These are phyloP conservation scores for Cantharis rustica DNA, from an alignment of 2,888 invertebrate genomes.

Conservation along the genomic window DNA sequence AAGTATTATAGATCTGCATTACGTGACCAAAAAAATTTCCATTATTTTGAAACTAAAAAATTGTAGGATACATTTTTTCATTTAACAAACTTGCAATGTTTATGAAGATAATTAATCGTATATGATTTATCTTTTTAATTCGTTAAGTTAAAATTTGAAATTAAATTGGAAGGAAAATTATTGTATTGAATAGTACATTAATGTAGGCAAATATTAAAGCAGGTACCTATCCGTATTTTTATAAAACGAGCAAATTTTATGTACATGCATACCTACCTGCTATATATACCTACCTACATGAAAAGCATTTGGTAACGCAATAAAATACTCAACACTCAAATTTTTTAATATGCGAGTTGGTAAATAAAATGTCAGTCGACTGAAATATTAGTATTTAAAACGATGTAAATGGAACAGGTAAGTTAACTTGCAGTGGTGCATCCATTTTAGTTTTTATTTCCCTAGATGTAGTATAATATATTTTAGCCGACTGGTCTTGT, in stretches of 20 bases:
- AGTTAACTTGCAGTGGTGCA: neutral
- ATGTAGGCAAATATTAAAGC: too few relatives aligned
- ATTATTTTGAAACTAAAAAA: neutral
- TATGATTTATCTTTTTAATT: neutral
- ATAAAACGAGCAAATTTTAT: too few relatives aligned
- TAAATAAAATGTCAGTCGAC: neutral
- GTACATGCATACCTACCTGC: too few relatives aligned
- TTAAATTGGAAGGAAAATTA: too few relatives aligned
- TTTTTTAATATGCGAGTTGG: neutral
- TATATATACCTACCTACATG: neutral
- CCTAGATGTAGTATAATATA: too few relatives aligned
- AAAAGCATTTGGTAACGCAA: neutral
- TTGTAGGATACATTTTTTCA: neutral
- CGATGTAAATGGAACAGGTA: neutral
- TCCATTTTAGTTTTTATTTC: neutral
- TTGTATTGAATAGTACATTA: too few relatives aligned
- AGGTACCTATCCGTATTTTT: too few relatives aligned
- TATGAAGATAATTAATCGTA: neutral
- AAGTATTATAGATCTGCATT: neutral
- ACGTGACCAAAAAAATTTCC: neutral
- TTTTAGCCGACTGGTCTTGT: neutral
- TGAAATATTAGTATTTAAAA: neutral
- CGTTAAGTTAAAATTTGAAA: neutral
- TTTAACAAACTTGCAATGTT: neutral
- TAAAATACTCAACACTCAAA: neutral